A percentile compares a stretch with the other conserved stretches of the same genome.
Conservation (phyloP, 2,797 vertebrate genomes). For the Triplophysa yarkandensis region DNA sequence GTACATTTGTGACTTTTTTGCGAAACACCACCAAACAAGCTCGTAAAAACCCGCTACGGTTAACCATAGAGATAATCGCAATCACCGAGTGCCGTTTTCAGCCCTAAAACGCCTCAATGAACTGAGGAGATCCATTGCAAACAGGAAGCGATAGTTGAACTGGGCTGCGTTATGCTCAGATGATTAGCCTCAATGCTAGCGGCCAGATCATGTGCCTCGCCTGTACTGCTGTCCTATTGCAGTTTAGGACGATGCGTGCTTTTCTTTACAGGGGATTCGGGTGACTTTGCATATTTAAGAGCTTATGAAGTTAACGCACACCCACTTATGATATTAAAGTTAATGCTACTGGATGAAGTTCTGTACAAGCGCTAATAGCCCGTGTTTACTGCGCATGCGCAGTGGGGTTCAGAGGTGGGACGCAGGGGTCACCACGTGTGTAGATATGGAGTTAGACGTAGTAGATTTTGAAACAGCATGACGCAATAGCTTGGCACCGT, state of each 20-base stretch:
- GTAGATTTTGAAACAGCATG: background rate
- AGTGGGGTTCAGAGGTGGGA: conserved; percentile 16
- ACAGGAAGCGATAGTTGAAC: conserved; percentile 4
- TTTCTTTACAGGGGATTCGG: background rate
- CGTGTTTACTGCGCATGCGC: conserved; percentile 33
- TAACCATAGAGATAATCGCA: background rate
- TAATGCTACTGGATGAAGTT: background rate
- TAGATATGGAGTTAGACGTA: background rate
- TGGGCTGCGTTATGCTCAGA: conserved; percentile 2
- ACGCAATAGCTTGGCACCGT: too few species aligned
- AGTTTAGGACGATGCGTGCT: background rate
- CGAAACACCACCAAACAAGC: background rate
- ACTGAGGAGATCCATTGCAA: background rate
- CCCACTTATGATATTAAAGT: background rate
- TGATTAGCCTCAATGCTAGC: conserved; percentile 41
- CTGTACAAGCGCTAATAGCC: conserved; percentile 23
- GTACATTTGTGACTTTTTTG: conserved; percentile 2
- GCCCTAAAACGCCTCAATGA: too few species aligned
- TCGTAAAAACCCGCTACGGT: background rate
- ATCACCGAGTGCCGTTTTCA: background rate
- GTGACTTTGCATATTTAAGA: background rate
- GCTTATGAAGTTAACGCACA: background rate
- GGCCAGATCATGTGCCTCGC: conserved; percentile 27
- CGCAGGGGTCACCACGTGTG: conserved; percentile 40
- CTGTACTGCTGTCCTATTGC: background rate